Evolutionary conservation across 2,797 vertebrate genomes (phyloP), one percentile per base, ranked within the genome.

Genomic region (Acanthurus lineatus): DNA sequence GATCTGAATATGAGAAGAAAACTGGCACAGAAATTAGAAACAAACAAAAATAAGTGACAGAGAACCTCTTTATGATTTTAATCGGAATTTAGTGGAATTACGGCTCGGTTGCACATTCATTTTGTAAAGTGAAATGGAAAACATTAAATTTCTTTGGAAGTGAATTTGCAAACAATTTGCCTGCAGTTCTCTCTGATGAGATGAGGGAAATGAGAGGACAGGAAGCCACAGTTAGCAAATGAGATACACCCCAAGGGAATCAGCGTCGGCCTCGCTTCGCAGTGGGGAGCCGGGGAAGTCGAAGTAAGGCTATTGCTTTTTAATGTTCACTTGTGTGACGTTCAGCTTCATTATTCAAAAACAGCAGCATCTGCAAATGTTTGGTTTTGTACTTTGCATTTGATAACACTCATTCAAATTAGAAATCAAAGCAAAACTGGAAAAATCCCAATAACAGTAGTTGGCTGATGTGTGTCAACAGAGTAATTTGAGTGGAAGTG

Each of bases 141-240:
- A 61, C 14, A 49, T 68, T 40, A 32, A 9, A 38, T 70, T 72
- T 81, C 16, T 79, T 72, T 64, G 77, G 60, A 61, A 65, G 57
- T 65, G 82, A 76, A 71, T 84, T 79, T 85, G 77, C 51, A 79
- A 81, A 83, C 69, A 73, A 35, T 75, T 79, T 83, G 11, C 77
- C 76, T 66, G 77, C 68, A 70, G 79, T 72, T 82, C 65, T 68
- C 15, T 69, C 35, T 74, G 76, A 78, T 74, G 74, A 81, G 76
- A 82, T 22, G 84, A 77, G 74, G 59, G 76, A 65, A 84, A 77
- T 60, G 40, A 87, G 48, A 79, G 69, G 81, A 82, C 71, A 61
- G 60, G 63, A 74, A 86, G 73, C 81, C 65, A 22, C 58, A 19
- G 77, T 71, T 69, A 61, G 66, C 69, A 84, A 77, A 83, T 84